phyloP scores from a whole-genome alignment of 2,113 vertebrate genomes.

The Leptodactylus fuscus region DNA sequence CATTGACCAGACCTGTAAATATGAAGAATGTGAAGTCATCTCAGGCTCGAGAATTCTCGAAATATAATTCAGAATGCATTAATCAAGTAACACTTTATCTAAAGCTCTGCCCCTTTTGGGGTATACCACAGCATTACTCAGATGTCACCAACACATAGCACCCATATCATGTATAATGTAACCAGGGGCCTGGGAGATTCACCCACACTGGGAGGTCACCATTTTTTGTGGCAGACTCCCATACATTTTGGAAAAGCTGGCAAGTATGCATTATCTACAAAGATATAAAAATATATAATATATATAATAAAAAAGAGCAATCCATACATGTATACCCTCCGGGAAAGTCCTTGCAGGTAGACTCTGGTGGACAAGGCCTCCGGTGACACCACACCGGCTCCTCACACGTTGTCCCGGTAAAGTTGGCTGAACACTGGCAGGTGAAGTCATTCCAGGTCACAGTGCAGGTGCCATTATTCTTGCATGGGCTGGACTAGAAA shows the following conservation, averaged over 20 bases:
- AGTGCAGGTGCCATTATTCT: conserved; percentile 83
- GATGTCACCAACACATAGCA: too few species aligned
- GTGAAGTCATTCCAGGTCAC: conserved; percentile 94
- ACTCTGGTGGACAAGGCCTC: conserved; percentile 78
- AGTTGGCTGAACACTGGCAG: conserved; percentile 84
- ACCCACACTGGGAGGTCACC: too few species aligned
- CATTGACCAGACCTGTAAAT: conserved; percentile 83
- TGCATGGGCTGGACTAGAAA: conserved; percentile 76
- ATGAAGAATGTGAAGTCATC: conserved; percentile 11
- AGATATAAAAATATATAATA: too few species aligned
- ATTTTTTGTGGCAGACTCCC: too few species aligned
- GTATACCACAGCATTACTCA: too few species aligned
- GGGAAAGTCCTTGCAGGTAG: conserved; percentile 80
- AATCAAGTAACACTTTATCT: background rate
- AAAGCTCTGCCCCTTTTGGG: too few species aligned
- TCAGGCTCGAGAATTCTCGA: background rate
- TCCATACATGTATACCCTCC: conserved; percentile 93
- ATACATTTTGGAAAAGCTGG: too few species aligned
- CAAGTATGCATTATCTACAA: too few species aligned
- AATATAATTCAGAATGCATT: background rate
- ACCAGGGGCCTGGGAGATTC: too few species aligned
- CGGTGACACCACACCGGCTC: conserved; percentile 87
- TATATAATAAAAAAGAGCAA: background rate
- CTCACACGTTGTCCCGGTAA: conserved; percentile 84
- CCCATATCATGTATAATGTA: too few species aligned